Evolutionary conservation across 2,113 vertebrate species (phyloP), one percentile per base, ranked within the genome.

Genomic region (Sardina pilchardus): DNA sequence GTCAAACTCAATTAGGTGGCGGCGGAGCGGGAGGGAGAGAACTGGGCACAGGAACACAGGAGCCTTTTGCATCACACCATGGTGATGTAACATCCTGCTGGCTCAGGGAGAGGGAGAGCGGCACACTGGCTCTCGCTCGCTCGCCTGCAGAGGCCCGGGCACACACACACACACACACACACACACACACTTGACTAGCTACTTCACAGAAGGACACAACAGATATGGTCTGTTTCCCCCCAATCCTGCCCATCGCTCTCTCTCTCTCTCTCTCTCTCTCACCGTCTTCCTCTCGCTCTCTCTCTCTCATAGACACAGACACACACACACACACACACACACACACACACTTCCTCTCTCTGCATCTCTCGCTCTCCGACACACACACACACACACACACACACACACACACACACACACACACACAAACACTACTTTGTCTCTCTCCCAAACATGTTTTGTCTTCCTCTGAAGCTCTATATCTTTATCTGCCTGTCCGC

Each of bases 141-240:
- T 71, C 8, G 9, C 63, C n/a, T 71, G 26, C 9, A 34, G 63
- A 30, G 26, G 10, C 10, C 34, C 10, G 3, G 9, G 9, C n/a
- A 30, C 1, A 71, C 63, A 71, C 63, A 71, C 63, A 71, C 63
- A 71, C 63, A 71, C 63, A 71, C 63, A 71, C 63, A 71, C 63
- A 71, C 63, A 71, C 63, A 71, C 63, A 71, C 63, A 71, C 63
- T 71, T 71, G n/a, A 26, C n/a, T 26, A 63, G 19, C 14, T 53
- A 53, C 63, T 30, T 30, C n/a, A 34, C 63, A 71, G n/a, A 63
- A 63, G 63, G 63, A 26, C 63, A 71, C 0, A 67, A 67, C 59
- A 30, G 59, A 26, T 67, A 30, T 24, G 6, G 59, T n/a, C 59
- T 26, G 26, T 67, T 67, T 67, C 53, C 17, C 21, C 53, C 14